Evolutionary conservation across 2,888 invertebrate genomes (phyloP).

Genomic region (Corythucha ciliata): DNA sequence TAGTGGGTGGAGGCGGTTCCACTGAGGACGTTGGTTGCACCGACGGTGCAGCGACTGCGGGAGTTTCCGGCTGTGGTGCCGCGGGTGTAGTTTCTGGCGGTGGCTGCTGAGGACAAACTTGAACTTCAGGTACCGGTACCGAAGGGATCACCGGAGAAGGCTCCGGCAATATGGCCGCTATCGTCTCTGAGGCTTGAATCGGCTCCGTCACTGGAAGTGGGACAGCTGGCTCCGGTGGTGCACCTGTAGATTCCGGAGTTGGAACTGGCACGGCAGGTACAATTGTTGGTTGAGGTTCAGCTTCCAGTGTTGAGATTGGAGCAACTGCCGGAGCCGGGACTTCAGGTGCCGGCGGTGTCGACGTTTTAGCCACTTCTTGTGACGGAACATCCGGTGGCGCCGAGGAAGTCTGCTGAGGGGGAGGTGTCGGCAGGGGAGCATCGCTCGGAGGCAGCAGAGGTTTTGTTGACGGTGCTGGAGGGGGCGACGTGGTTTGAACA

Average conservation of each 20-base stretch:
- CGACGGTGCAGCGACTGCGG: conserved; percentile 25
- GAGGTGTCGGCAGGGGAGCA: not conserved
- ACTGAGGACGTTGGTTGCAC: conserved; percentile 28
- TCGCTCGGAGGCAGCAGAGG: too few species aligned
- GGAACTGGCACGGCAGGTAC: conserved; percentile 13
- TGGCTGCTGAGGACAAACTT: conserved; percentile 14
- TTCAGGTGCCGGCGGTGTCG: conserved; percentile 15
- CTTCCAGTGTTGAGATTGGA: conserved; percentile 1
- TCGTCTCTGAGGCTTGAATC: conserved; percentile 7
- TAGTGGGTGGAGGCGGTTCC: conserved; percentile 19
- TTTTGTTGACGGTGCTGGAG: conserved; percentile 1
- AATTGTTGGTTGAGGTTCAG: not conserved
- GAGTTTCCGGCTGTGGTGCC: conserved; percentile 23
- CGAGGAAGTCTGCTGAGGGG: not conserved
- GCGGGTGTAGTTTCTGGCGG: conserved; percentile 19
- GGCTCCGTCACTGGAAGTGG: conserved; percentile 19
- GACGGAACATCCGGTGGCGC: not conserved
- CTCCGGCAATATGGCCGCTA: conserved; percentile 14
- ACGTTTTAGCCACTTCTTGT: not conserved
- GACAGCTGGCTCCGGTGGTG: conserved; percentile 23
- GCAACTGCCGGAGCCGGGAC: conserved; percentile 11
- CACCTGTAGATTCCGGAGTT: conserved; percentile 10
- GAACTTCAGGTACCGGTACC: conserved; percentile 9
- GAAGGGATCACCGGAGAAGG: conserved; percentile 19
- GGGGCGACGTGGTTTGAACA: too few species aligned